phyloP scores from a whole-genome alignment of 1,140 invertebrate species.

The Halotydeus destructor region DNA sequence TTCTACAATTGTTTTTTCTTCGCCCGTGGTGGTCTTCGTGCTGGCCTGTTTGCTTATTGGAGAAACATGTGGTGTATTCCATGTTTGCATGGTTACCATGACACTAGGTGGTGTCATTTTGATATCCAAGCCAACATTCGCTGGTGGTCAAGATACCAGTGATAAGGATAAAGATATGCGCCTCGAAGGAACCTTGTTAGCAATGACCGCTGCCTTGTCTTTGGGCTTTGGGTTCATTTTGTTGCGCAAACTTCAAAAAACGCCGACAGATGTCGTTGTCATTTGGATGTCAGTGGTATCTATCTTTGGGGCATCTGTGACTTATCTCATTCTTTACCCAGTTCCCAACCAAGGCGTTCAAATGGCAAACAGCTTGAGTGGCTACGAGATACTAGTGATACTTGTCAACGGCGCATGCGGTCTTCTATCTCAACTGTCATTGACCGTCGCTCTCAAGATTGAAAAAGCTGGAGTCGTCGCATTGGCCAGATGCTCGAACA shows the following conservation, averaged over 20 bases:
- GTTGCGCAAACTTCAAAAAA: slow-evolving; percentile 52
- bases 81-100: slow-evolving; percentile 27
- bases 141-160: slow-evolving; percentile 20
- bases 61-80: slow-evolving; percentile 31
- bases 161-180: slow-evolving; percentile 19
- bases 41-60: slow-evolving; percentile 30
- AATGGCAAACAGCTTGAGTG: too few species aligned
- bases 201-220: slow-evolving; percentile 58
- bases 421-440: too few species aligned
- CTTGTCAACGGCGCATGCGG: too few species aligned
- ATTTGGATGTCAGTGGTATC: slow-evolving; percentile 45
- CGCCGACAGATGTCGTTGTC: slow-evolving; percentile 45
- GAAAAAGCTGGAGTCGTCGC: too few species aligned
- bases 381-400: too few species aligned
- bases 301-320: too few species aligned
- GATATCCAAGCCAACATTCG: slow-evolving; percentile 30
- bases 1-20: slow-evolving; percentile 34
- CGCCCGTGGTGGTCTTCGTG: slow-evolving; percentile 31
- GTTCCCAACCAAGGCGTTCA: too few species aligned
- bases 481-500: too few species aligned
- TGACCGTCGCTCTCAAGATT: too few species aligned
- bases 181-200: slow-evolving; percentile 51
- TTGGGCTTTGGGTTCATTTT: slow-evolving; percentile 67
- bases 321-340: too few species aligned
- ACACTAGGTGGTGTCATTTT: slow-evolving; percentile 29